phyloP scores from a whole-genome alignment of 1,140 invertebrate species.

The Drosophila biarmipes region DNA sequence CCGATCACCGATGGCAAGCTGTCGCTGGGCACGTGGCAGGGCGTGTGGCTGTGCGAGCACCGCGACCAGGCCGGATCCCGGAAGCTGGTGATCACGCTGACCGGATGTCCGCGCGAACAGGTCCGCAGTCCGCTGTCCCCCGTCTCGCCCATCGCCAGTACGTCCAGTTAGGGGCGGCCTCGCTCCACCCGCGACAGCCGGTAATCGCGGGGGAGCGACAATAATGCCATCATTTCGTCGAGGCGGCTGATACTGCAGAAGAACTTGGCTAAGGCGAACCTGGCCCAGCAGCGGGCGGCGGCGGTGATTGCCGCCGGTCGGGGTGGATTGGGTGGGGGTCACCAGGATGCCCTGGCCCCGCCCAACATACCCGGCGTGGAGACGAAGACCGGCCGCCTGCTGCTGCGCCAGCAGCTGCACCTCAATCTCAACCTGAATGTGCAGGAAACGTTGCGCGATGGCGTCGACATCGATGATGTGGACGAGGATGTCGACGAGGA shows the following conservation, averaged over 20 bases:
- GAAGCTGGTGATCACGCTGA: conserved; percentile 95
- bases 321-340: conserved; percentile 46
- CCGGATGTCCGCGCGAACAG: conserved; percentile 93
- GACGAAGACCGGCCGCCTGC: conserved; percentile 64
- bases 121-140: conserved; percentile 93
- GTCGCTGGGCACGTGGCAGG: conserved; percentile 98
- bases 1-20: conserved; percentile 98
- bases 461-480: conserved; percentile 82
- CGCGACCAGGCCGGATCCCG: conserved; percentile 96
- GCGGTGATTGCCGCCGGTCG: conserved; percentile 71
- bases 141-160: conserved; percentile 93
- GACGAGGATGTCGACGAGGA: conserved; percentile 75
- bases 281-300: conserved; percentile 72
- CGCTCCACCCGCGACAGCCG: conserved; percentile 85
- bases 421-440: conserved; percentile 81
- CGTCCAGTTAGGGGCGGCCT: conserved; percentile 92
- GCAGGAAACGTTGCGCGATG: conserved; percentile 71
- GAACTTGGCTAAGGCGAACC: conserved; percentile 82
- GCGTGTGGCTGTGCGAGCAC: conserved; percentile 99
- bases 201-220: conserved; percentile 85
- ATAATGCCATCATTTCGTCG: conserved; percentile 85
- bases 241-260: conserved; percentile 84
- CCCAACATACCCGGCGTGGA: conserved; percentile 51
- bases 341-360: conserved; percentile 34
- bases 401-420: conserved; percentile 78